phyloP scores from a whole-genome alignment of 37 sponge, comb jelly and placozoan genomes.

The Cliona cf. orientalis region DNA sequence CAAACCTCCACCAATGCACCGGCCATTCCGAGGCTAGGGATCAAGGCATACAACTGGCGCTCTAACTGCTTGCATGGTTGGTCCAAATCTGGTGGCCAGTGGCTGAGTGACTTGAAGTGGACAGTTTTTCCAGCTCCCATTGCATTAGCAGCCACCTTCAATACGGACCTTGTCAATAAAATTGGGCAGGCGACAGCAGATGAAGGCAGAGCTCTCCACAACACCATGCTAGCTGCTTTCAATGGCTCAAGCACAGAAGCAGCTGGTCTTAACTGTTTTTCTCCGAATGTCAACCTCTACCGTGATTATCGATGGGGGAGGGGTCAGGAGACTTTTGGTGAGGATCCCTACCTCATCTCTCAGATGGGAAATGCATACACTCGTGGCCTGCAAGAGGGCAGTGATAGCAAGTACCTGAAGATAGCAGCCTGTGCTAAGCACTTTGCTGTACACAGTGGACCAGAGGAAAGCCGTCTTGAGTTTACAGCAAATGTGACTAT shows the following conservation, averaged over 20 bases:
- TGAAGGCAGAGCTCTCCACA: conserved; percentile 85
- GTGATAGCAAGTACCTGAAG: conserved; percentile 55
- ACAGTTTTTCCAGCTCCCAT: conserved; percentile 87
- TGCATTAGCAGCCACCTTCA: conserved; percentile 71
- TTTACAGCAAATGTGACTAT: conserved; percentile 62
- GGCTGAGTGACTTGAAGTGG: conserved; percentile 55
- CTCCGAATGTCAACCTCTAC: conserved; percentile 81
- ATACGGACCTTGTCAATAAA: conserved; percentile 36
- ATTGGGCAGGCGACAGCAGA: conserved; percentile 55
- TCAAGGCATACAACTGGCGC: conserved; percentile 87
- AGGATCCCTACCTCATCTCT: conserved; percentile 73
- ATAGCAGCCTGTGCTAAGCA: conserved; percentile 81
- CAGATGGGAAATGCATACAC: conserved; percentile 62
- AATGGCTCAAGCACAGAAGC: conserved; percentile 81
- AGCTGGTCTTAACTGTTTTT: conserved; percentile 84
- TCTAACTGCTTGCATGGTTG: conserved; percentile 87
- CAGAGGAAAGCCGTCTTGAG: conserved; percentile 35
- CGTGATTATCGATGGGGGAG: conserved; percentile 84
- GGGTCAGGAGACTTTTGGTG: conserved; percentile 71
- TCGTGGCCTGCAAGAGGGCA: conserved; percentile 62
- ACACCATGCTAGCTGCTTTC: conserved; percentile 48
- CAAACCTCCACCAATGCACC: conserved; percentile 82
- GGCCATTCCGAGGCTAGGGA: conserved; percentile 70
- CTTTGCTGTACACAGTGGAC: conserved; percentile 80
- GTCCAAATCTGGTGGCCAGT: conserved; percentile 63